phyloP scores from a whole-genome alignment of 2,797 vertebrate species.

The Aphelocoma californica region DNA sequence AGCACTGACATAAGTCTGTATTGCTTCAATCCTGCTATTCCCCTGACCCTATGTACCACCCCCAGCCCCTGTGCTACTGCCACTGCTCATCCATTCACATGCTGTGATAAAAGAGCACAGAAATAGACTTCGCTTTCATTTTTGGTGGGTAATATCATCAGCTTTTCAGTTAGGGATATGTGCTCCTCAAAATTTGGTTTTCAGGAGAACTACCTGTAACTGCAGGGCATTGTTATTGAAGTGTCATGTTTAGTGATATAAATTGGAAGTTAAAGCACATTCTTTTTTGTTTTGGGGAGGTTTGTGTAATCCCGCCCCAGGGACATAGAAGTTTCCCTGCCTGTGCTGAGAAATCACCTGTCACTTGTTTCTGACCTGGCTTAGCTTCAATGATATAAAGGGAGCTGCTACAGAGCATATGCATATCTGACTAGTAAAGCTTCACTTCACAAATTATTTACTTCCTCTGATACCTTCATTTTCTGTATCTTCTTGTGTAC shows the following conservation, averaged over 20 bases:
- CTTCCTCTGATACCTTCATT: neutral
- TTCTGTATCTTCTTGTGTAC: neutral
- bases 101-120: neutral
- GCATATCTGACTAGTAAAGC: rapidly evolving
- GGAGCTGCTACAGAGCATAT: neutral
- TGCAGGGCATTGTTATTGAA: neutral
- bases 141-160: neutral
- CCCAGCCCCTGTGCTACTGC: neutral
- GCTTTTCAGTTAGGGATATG: neutral
- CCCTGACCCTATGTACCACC: neutral
- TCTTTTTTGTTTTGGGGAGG: neutral
- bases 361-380: neutral
- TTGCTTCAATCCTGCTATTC: neutral
- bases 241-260: neutral
- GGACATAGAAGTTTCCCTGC: neutral
- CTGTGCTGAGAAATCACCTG: neutral
- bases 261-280: neutral
- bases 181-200: neutral
- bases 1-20: neutral
- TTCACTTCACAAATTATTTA: neutral
- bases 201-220: neutral
- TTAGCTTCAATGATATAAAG: neutral
- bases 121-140: neutral
- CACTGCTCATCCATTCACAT: neutral
- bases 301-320: neutral